phyloP scores from a whole-genome alignment of 2,113 vertebrate species.

The Psilopogon haemacephalus region DNA sequence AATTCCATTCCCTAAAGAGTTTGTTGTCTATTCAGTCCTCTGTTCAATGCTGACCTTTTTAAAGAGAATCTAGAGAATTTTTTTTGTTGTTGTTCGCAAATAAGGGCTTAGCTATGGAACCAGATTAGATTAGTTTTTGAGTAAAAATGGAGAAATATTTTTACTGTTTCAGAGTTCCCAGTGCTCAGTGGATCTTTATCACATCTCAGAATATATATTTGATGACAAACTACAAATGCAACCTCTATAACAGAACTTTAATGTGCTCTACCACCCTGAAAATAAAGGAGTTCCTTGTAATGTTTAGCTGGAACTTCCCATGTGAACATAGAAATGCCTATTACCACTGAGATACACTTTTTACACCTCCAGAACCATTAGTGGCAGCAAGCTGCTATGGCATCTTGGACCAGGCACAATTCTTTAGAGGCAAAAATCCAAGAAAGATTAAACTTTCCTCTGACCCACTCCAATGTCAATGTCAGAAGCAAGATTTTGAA shows the following conservation, averaged over 20 bases:
- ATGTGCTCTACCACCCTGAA: not conserved
- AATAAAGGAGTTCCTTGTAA: too few species aligned
- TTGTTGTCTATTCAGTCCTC: not conserved
- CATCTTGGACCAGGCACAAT: too few species aligned
- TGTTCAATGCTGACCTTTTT: slow-evolving; percentile 2
- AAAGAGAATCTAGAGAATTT: not conserved
- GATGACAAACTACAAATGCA: not conserved
- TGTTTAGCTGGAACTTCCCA: too few species aligned
- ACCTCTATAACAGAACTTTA: not conserved
- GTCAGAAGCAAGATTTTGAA: too few species aligned
- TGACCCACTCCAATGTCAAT: too few species aligned
- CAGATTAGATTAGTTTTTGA: not conserved
- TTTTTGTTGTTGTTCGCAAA: not conserved
- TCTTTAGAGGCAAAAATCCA: too few species aligned
- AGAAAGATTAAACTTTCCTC: too few species aligned
- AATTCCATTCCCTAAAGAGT: not conserved
- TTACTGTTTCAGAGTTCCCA: not conserved
- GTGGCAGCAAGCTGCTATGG: too few species aligned
- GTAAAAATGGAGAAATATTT: not conserved
- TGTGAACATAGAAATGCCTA: too few species aligned
- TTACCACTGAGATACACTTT: too few species aligned
- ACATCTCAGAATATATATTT: not conserved
- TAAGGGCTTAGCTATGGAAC: not conserved
- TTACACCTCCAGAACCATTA: too few species aligned
- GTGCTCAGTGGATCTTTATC: not conserved